Evolutionary conservation across 2,113 vertebrate species (phyloP).

Genomic region (Heteronetta atricapilla): DNA sequence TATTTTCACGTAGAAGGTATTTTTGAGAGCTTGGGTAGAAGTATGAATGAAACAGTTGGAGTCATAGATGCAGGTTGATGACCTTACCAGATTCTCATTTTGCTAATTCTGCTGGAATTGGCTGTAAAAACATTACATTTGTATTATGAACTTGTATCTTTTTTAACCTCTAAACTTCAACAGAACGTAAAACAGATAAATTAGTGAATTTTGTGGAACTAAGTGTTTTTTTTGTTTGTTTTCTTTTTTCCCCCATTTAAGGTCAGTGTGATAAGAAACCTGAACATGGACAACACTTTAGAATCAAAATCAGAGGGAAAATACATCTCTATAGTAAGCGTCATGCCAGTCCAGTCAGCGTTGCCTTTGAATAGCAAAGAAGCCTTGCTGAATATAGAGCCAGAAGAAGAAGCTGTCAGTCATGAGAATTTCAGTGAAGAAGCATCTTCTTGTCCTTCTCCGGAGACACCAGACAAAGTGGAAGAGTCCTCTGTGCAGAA

Average conservation of each 20-base stretch:
- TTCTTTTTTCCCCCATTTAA: background rate
- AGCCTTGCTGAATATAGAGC: background rate
- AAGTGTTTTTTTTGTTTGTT: background rate
- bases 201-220: background rate
- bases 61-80: background rate
- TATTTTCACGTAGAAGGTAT: background rate
- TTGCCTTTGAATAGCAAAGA: background rate
- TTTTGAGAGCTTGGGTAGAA: background rate
- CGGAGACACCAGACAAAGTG: background rate
- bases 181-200: background rate
- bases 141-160: background rate
- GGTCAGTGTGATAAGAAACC: slow-evolving; percentile 69
- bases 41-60: background rate
- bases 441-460: background rate
- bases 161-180: background rate
- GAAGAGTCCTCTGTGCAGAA: background rate
- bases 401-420: background rate
- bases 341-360: background rate
- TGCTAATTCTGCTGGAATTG: background rate
- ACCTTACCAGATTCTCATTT: background rate
- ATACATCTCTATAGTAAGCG: background rate
- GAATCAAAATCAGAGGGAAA: slow-evolving; percentile 60
- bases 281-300: background rate
- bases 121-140: background rate
- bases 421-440: background rate